These are phyloP conservation scores for Lasaia peninsularis DNA, from an alignment of 1,140 invertebrate genomes.

Conservation along the genomic window DNA sequence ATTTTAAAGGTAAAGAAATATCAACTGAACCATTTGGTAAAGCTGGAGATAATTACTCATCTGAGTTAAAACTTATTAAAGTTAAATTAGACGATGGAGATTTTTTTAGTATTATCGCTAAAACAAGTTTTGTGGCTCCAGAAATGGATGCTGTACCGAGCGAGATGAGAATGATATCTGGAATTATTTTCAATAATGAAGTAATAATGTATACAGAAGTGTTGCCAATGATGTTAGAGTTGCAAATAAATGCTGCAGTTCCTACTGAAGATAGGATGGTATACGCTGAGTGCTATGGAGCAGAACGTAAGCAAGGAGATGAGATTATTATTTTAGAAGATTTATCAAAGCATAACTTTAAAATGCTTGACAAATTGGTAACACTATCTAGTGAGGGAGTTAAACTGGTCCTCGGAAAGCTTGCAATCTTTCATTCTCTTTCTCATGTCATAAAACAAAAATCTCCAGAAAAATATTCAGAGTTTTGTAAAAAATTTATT, in stretches of 20 bases:
- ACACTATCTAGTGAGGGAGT: constrained; percentile 67
- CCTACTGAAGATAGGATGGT: constrained; percentile 36
- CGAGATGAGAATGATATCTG: background rate
- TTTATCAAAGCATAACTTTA: constrained; percentile 60
- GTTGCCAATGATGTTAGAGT: constrained; percentile 46
- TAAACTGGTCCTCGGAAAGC: constrained; percentile 61
- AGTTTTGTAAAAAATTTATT: constrained; percentile 14
- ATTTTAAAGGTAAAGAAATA: constrained; percentile 28
- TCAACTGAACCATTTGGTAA: constrained; percentile 29
- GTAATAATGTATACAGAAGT: constrained; percentile 14
- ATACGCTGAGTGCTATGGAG: constrained; percentile 60
- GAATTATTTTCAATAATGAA: constrained; percentile 6
- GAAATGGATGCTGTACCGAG: constrained; percentile 26
- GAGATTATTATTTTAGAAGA: constrained; percentile 79
- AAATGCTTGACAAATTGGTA: constrained; percentile 63
- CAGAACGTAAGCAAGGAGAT: constrained; percentile 42
- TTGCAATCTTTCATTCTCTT: constrained; percentile 77
- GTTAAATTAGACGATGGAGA: background rate
- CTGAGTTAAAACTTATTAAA: constrained; percentile 5
- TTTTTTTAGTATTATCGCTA: constrained; percentile 3
- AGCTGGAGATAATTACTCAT: constrained; percentile 39
- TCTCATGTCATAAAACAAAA: constrained; percentile 71
- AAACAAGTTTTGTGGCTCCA: constrained; percentile 3
- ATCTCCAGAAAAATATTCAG: constrained; percentile 42
- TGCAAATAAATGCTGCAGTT: constrained; percentile 44